Conservation (phyloP, 1,140 invertebrate species). For the Diachasmimorpha longicaudata region DNA sequence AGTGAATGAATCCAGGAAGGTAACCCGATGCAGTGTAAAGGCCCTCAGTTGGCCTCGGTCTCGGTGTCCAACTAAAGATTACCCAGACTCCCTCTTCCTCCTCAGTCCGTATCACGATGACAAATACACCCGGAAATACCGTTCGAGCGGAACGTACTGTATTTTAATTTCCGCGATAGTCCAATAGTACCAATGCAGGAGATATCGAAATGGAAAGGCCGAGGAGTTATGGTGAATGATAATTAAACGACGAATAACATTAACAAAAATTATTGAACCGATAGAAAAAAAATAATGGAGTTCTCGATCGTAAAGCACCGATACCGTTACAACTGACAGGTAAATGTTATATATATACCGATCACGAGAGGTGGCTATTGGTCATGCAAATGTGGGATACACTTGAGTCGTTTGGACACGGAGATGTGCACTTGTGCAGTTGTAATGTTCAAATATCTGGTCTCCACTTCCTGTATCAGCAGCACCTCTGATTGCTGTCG, state of each 20-base stretch:
- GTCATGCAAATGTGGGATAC: too few relatives aligned
- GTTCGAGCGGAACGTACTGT: slow-evolving; percentile 29
- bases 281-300: background rate
- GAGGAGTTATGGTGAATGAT: background rate
- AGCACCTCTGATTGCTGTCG: background rate
- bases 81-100: background rate
- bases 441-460: too few relatives aligned
- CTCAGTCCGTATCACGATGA: slow-evolving; percentile 27
- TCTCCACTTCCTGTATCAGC: background rate
- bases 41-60: background rate
- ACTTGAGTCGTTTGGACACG: too few relatives aligned
- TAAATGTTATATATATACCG: background rate
- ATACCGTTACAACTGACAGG: background rate
- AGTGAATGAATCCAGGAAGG: slow-evolving; percentile 45
- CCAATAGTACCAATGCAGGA: background rate
- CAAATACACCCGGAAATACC: slow-evolving; percentile 35
- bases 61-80: slow-evolving; percentile 15
- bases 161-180: slow-evolving; percentile 25
- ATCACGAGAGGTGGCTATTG: background rate
- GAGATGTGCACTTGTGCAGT: too few relatives aligned
- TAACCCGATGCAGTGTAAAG: slow-evolving; percentile 42
- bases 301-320: background rate
- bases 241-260: background rate
- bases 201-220: background rate
- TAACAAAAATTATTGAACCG: background rate